A percentile compares a stretch with the other conserved stretches of the same genome.
Conservation (phyloP, 2,113 vertebrate species). For the Chelonoidis abingdonii region DNA sequence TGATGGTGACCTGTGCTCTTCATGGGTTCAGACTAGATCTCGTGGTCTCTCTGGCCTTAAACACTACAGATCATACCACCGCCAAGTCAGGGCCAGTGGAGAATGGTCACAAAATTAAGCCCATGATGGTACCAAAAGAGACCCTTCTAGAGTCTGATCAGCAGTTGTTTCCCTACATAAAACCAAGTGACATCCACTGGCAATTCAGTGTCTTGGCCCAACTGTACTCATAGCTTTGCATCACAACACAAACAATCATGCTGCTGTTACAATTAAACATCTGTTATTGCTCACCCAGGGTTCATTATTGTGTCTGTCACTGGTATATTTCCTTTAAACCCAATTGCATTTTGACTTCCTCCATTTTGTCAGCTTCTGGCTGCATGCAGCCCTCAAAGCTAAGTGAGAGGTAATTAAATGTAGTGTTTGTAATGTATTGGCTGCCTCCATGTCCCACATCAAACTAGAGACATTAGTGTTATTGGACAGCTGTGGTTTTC, state of each 20-base stretch:
- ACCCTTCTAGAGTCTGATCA: not conserved
- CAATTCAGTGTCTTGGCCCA: not conserved
- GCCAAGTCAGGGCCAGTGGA: not conserved
- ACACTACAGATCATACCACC: not conserved
- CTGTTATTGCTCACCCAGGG: not conserved
- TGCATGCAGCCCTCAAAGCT: not conserved
- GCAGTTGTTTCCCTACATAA: not conserved
- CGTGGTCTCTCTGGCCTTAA: not conserved
- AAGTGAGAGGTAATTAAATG: not conserved
- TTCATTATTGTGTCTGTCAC: not conserved
- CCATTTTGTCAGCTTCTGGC: not conserved
- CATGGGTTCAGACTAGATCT: not conserved
- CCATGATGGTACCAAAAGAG: rapidly evolving
- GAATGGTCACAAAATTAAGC: not conserved
- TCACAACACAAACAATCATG: not conserved
- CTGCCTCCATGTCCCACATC: not conserved
- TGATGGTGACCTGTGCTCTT: not conserved
- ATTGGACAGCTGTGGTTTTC: not conserved
- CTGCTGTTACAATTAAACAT: not conserved
- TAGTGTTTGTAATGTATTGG: not conserved
- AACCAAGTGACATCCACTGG: not conserved
- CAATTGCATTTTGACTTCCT: not conserved
- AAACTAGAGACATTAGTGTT: not conserved
- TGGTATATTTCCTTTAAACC: not conserved
- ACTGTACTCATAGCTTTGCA: not conserved